A percentile compares a stretch with the other conserved stretches of the same genome.
Evolutionary conservation across 1,140 invertebrate species (phyloP).

Genomic region (Seison nebaliae): DNA sequence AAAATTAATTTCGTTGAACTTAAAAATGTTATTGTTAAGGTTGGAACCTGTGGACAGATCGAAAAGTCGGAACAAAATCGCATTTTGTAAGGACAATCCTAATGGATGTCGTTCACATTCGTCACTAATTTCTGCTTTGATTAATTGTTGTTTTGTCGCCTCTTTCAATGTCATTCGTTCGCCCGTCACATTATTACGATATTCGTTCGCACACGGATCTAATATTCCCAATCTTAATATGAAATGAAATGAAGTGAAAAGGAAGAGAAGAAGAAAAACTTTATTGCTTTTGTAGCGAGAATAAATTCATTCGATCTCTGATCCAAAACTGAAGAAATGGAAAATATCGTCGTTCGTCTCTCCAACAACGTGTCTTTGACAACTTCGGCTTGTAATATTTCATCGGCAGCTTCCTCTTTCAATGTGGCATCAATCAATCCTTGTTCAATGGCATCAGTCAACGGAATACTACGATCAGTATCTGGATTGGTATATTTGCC

Average conservation of each 20-base stretch:
- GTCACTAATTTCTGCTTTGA: constrained; percentile 6
- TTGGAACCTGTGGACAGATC: background rate
- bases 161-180: constrained; percentile 4
- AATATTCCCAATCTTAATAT: too few species aligned
- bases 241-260: too few species aligned
- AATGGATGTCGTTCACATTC: constrained; percentile 8
- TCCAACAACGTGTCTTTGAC: constrained; percentile 10
- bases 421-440: constrained; percentile 6
- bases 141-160: constrained; percentile 3
- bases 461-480: background rate
- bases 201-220: too few species aligned
- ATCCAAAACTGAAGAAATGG: constrained; percentile 7
- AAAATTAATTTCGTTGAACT: background rate
- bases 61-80: constrained; percentile 8
- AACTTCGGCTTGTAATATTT: constrained; percentile 11
- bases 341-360: constrained; percentile 2
- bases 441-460: constrained; percentile 5
- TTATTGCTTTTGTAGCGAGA: constrained; percentile 7
- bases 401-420: constrained; percentile 1
- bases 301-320: constrained; percentile 4
- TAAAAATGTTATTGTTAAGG: background rate
- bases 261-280: too few species aligned
- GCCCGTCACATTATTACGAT: too few species aligned
- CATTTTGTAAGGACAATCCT: constrained; percentile 10
- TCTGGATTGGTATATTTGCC: constrained; percentile 11